Conservation (phyloP, 2,113 vertebrate species). For the Hystrix brachyura region DNA sequence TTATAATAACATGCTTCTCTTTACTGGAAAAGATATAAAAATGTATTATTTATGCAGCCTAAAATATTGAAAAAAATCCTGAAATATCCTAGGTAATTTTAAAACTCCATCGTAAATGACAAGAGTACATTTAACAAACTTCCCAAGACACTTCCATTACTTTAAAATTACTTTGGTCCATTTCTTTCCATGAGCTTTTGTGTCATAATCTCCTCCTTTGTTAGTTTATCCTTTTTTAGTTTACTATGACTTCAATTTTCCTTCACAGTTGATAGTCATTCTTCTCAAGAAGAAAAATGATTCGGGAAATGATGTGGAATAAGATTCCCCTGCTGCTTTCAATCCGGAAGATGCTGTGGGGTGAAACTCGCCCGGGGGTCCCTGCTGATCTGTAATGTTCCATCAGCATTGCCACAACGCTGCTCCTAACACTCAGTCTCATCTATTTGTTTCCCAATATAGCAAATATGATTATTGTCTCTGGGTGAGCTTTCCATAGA, state of each 20-base stretch:
- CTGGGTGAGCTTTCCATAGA: conserved; percentile 38
- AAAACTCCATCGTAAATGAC: neutral
- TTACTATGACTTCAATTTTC: conserved; percentile 76
- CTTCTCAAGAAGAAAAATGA: conserved; percentile 77
- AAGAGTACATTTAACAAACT: neutral
- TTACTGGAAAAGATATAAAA: neutral
- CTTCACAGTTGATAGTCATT: conserved; percentile 77
- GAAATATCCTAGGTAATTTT: conserved; percentile 44
- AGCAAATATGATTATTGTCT: conserved; percentile 57
- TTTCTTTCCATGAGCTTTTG: conserved; percentile 52
- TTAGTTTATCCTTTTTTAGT: conserved; percentile 5
- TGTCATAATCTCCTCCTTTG: conserved; percentile 26
- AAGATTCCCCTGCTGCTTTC: conserved; percentile 79
- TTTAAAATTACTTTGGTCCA: conserved; percentile 25
- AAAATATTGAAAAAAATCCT: neutral
- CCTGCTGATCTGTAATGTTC: conserved; percentile 68
- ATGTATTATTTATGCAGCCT: neutral
- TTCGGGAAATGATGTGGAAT: conserved; percentile 79
- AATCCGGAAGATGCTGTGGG: conserved; percentile 79
- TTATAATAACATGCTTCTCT: neutral
- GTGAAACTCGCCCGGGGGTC: conserved; percentile 47
- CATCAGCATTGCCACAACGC: conserved; percentile 63
- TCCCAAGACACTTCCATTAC: conserved; percentile 16
- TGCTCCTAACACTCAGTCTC: conserved; percentile 50
- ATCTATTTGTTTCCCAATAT: conserved; percentile 47